Conservation (phyloP, 2,888 invertebrate species). For the Phymatocera aterrima region DNA sequence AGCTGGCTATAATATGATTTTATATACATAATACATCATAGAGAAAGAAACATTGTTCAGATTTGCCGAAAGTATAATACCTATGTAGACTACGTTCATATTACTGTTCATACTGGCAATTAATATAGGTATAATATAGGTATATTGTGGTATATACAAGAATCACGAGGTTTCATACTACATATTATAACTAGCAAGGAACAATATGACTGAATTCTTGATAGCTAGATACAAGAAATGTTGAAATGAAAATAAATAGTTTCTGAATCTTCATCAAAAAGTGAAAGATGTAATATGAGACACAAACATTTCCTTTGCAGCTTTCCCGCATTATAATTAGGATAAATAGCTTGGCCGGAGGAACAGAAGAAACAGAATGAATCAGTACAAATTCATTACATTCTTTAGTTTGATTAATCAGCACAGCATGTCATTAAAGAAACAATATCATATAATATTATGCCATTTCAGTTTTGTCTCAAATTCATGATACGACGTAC, state of each 20-base stretch:
- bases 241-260: conserved; percentile 7
- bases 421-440: background rate
- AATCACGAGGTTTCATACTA: conserved; percentile 46
- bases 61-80: conserved; percentile 60
- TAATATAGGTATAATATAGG: conserved; percentile 43
- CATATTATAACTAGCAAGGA: conserved; percentile 8
- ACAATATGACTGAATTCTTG: conserved; percentile 23
- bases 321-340: background rate
- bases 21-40: conserved; percentile 62
- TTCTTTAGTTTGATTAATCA: background rate
- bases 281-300: background rate
- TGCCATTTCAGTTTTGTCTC: background rate
- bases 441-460: background rate
- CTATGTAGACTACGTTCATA: conserved; percentile 54
- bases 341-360: background rate
- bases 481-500: background rate
- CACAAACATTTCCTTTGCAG: background rate
- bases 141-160: conserved; percentile 59
- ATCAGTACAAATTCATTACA: background rate
- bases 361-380: too few species aligned
- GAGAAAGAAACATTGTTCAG: conserved; percentile 52
- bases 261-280: background rate
- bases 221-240: background rate
- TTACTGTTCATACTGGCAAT: conserved; percentile 50
- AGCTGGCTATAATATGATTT: conserved; percentile 53